Base-by-base conservation (phyloP, 2,888 invertebrate species). In the Drosophila mayaguana region DNA sequence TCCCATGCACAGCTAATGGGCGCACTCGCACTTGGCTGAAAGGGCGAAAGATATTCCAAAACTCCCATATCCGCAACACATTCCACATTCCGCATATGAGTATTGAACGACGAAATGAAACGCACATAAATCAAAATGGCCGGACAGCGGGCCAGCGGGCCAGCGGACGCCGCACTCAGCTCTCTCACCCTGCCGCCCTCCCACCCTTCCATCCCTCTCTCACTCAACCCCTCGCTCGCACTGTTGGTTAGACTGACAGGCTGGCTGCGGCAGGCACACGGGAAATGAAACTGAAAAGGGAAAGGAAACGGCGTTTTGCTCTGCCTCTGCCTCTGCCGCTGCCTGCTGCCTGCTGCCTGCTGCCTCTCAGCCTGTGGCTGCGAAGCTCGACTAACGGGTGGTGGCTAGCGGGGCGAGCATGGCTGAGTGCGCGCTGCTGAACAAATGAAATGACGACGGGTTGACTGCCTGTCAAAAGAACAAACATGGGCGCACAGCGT, bases 101-200 rank as follows among this genome's bases (percentile, higher is more conserved):
- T 90, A 91, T 91, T 92, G 92, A 92, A 91, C 91, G 89, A 88
- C 89, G 92, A 90, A 91, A 91, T 91, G 88, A 91, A 91, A 91
- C 89, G 89, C 87, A 87, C 91, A 92, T 92, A 92, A 92, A 92
- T 92, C 92, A 92, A 92, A 92, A 92, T 92, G 92, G 92, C 91
- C 89, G 92, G 92, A 90, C 92, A 38, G 36, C 88, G 88, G 83
- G 82, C 81, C 92, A 38, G 36, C 88, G 88, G 83, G 82, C 81
- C 87, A 74, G 60, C 78, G 78, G 73, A 77, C 77, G 74, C 65
- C 78, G 73, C 60, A 59, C 56, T 51, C 55, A 28, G 57, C 36
- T 48, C 43, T 12, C 25, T 25, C 45, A 28, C 55, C 42, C 42
- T 32, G 5, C 4, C 71, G 28, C 54, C 56, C 43, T 12, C 20